Base-by-base conservation (phyloP, 2,113 vertebrate species). In the Ancistrus triradiatus region DNA sequence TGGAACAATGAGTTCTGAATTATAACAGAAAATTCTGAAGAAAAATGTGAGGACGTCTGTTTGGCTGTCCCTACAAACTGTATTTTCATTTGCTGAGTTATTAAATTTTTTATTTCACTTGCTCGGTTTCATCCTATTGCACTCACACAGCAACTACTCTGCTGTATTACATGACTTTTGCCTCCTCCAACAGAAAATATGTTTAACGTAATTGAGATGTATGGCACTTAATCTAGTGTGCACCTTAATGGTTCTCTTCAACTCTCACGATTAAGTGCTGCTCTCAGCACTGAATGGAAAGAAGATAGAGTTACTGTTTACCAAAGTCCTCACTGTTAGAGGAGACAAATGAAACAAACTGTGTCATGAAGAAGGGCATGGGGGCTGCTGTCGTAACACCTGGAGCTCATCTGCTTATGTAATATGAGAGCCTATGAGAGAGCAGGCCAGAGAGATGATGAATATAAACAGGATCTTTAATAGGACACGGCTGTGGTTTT, bases 151-250 rank as follows among this genome's bases (percentile, higher is more conserved):
- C 24, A 28, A 49, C 27, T 14, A 2, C 38, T 19, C 9, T 33
- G 11, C 43, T 48, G 11, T 48, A 48, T 48, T 19, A 48, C 43
- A 48, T 24, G 43, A 48, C 33, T 27, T 56, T 33, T 56, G 51
- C 28, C 14, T 17, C 24, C 37, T 43, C 56, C 44, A 40, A 15
- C 24, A 57, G 18, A 44, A 35, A 19, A 25, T 22, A 6, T 18
- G 57, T 14, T 48, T 66, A 55, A 53, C 42, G 25, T 56, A 11
- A 19, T 8, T 65, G 50, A 55, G 13, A 46, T 61, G 28, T 37
- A 49, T 43, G 59, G 59, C 44, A 38, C 59, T 64, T 66, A 50
- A 59, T 42, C 35, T 50, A 28, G 24, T 49, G 13, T 43, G 42
- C 11, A 38, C n/a, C 46, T 42, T 31, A 43, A 67, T 33, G 35